phyloP scores from a whole-genome alignment of 1,140 invertebrate genomes.

The Tetranychus cinnabarinus region DNA sequence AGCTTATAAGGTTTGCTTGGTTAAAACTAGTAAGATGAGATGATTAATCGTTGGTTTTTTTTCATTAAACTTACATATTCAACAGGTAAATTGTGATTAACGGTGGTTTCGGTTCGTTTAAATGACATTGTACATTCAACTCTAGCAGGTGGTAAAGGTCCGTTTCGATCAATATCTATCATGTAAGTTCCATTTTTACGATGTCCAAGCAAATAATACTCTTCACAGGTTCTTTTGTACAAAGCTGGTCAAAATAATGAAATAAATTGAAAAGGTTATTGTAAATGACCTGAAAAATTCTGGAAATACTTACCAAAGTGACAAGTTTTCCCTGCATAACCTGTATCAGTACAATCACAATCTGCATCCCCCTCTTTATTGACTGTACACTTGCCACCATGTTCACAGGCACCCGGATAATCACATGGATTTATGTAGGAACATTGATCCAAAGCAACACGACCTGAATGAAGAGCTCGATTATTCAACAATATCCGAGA shows the following conservation, averaged over 20 bases:
- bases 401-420: conserved; percentile 65
- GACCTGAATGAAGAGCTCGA: conserved; percentile 37
- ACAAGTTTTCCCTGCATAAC: conserved; percentile 66
- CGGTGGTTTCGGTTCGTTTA: conserved; percentile 56
- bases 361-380: conserved; percentile 41
- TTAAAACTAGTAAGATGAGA: too few relatives aligned
- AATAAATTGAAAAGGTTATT: not conserved
- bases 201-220: conserved; percentile 54
- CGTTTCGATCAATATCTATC: conserved; percentile 76
- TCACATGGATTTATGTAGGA: conserved; percentile 68
- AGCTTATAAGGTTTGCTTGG: too few relatives aligned
- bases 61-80: conserved; percentile 32
- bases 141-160: conserved; percentile 60
- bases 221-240: conserved; percentile 71
- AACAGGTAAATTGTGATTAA: conserved; percentile 71
- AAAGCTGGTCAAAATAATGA: conserved; percentile 30
- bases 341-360: conserved; percentile 66
- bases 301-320: conserved; percentile 45
- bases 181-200: conserved; percentile 66
- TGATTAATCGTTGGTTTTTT: too few relatives aligned
- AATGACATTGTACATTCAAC: conserved; percentile 74
- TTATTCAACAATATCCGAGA: conserved; percentile 46
- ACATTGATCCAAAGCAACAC: conserved; percentile 72
- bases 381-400: conserved; percentile 64
- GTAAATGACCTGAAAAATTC: not conserved